phyloP scores from a whole-genome alignment of 2,113 vertebrate species.

The Pygoscelis antarcticus region DNA sequence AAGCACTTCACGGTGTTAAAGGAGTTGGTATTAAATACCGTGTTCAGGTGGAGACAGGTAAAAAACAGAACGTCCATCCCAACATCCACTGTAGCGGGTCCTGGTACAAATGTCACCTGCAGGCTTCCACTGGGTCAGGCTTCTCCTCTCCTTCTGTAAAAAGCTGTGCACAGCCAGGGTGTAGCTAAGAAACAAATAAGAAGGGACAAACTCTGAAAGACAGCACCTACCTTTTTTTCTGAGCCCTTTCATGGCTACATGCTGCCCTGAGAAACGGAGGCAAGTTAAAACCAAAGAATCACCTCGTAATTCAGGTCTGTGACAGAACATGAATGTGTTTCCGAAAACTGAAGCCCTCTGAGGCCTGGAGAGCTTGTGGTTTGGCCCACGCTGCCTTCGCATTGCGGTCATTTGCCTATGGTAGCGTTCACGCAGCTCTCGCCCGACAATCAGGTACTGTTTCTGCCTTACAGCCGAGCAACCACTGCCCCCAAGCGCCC shows the following conservation, averaged over 20 bases:
- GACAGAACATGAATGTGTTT: background rate
- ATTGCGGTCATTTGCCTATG: background rate
- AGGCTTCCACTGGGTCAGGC: background rate
- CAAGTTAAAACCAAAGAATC: background rate
- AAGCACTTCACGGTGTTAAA: background rate
- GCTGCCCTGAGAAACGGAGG: background rate
- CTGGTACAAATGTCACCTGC: background rate
- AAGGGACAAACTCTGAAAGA: background rate
- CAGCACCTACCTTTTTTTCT: background rate
- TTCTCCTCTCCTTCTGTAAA: background rate
- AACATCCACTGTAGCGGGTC: background rate
- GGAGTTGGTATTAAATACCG: background rate
- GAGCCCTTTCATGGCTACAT: background rate
- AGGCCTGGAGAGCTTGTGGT: background rate
- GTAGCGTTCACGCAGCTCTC: fast-evolving
- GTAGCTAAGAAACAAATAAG: background rate
- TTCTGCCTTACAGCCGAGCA: slow-evolving; percentile 4
- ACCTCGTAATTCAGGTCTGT: background rate
- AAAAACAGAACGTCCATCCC: background rate
- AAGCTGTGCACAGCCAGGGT: background rate
- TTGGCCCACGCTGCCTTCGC: background rate
- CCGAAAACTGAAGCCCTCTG: background rate
- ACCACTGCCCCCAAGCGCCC: slow-evolving; percentile 63
- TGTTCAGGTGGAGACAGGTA: background rate
- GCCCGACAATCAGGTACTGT: background rate